Conservation (phyloP, 2,113 vertebrate genomes). For the Archocentrus centrarchus region DNA sequence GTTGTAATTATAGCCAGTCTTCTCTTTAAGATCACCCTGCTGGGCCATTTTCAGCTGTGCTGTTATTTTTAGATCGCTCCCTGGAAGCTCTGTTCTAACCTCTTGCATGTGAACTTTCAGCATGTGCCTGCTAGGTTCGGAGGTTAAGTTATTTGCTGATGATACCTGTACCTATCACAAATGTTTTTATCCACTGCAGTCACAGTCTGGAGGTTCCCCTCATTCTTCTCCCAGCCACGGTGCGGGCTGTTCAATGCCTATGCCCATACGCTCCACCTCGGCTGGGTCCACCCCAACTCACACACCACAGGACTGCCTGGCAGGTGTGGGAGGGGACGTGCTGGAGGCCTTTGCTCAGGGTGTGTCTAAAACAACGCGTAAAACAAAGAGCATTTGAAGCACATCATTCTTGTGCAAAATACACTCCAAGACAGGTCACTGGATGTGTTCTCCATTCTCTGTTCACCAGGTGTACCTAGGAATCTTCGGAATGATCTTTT, state of each 20-base stretch:
- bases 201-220: slow-evolving; percentile 88
- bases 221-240: slow-evolving; percentile 91
- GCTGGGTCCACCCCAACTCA: slow-evolving; percentile 92
- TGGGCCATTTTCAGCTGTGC: not conserved
- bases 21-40: not conserved
- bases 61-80: not conserved
- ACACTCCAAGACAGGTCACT: not conserved
- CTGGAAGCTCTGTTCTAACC: not conserved
- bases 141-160: slow-evolving; percentile 1
- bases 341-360: slow-evolving; percentile 93
- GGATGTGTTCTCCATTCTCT: not conserved
- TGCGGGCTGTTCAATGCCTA: slow-evolving; percentile 87
- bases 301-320: slow-evolving; percentile 86
- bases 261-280: slow-evolving; percentile 90
- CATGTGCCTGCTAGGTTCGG: not conserved
- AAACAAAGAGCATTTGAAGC: not conserved
- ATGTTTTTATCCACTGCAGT: slow-evolving; percentile 71
- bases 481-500: slow-evolving; percentile 94
- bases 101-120: not conserved
- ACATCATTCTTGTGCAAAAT: not conserved
- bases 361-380: slow-evolving; percentile 61
- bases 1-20: not conserved
- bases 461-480: slow-evolving; percentile 87
- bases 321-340: slow-evolving; percentile 86
- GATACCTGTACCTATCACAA: not conserved